A percentile compares a stretch with the other conserved stretches of the same genome.
Evolutionary conservation across 2,113 vertebrate species (phyloP).

Genomic region (Plecturocebus donacophilus): DNA sequence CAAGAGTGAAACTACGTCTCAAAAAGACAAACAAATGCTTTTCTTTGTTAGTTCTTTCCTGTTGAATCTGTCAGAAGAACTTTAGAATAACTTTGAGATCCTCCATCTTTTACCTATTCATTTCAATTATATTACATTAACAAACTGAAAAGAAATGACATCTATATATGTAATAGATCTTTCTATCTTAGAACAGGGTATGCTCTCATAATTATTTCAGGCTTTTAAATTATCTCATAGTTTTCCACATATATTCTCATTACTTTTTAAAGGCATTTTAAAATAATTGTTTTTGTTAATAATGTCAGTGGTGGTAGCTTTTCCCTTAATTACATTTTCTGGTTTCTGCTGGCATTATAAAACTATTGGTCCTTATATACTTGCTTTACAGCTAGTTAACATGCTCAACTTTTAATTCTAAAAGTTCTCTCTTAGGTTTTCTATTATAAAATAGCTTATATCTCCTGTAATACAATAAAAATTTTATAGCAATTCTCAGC

Average conservation of each 20-base stretch:
- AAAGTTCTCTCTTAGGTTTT: background rate
- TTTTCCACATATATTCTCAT: background rate
- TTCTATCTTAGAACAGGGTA: background rate
- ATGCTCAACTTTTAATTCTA: background rate
- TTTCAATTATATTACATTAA: background rate
- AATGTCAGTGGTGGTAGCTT: background rate
- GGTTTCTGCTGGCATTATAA: background rate
- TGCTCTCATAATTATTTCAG: background rate
- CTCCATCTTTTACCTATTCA: background rate
- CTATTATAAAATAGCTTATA: background rate
- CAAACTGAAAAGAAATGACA: background rate
- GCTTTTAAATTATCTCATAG: background rate
- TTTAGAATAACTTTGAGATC: constrained; percentile 13
- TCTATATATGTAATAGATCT: background rate
- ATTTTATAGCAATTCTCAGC: background rate
- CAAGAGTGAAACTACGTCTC: too few relatives aligned
- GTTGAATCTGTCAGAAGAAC: background rate
- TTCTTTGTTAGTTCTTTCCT: constrained; percentile 6
- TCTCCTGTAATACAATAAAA: constrained; percentile 16
- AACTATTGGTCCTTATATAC: background rate
- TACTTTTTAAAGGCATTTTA: background rate
- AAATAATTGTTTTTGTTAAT: background rate
- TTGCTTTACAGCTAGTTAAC: background rate
- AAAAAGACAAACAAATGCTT: background rate
- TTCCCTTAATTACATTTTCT: background rate